Percentiles rank a stretch among this genome's conserved stretches.
These are phyloP conservation scores for Periophthalmus modestus DNA, from an alignment of 2,113 vertebrate genomes.

Conservation along the genomic window DNA sequence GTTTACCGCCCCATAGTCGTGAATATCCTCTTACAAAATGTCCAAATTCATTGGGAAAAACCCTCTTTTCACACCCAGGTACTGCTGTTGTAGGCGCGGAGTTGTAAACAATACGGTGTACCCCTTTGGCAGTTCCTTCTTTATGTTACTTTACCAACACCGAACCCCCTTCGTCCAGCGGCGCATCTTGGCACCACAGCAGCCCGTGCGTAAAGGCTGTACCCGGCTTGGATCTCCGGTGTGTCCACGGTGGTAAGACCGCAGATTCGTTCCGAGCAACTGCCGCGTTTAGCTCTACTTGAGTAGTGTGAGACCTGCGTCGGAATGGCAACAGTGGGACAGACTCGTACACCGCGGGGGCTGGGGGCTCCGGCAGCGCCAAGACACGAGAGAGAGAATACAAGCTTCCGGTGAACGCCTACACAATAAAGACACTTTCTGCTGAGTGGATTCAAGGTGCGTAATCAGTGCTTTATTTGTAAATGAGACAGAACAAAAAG, in stretches of 20 bases:
- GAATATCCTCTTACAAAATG: background rate
- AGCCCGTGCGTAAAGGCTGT: background rate
- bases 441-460: background rate
- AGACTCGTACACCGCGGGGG: constrained; percentile 26
- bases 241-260: constrained; percentile 6
- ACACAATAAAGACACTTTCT: background rate
- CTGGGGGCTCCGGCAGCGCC: constrained; percentile 11
- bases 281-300: constrained; percentile 68
- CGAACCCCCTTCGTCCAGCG: constrained; percentile 41
- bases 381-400: background rate
- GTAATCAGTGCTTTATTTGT: too few relatives aligned
- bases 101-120: constrained; percentile 21
- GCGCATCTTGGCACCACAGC: constrained; percentile 42
- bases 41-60: constrained; percentile 1
- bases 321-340: constrained; percentile 72
- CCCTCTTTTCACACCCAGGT: constrained; percentile 31
- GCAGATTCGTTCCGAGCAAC: constrained; percentile 43
- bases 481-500: too few relatives aligned
- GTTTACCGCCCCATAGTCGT: constrained; percentile 36
- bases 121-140: constrained; percentile 43
- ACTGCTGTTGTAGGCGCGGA: constrained; percentile 25
- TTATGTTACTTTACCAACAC: constrained; percentile 45
- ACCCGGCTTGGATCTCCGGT: background rate
- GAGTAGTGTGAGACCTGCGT: constrained; percentile 63
- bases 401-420: constrained; percentile 7